phyloP scores from a whole-genome alignment of 2,113 vertebrate genomes.

The Plecturocebus donacophilus region DNA sequence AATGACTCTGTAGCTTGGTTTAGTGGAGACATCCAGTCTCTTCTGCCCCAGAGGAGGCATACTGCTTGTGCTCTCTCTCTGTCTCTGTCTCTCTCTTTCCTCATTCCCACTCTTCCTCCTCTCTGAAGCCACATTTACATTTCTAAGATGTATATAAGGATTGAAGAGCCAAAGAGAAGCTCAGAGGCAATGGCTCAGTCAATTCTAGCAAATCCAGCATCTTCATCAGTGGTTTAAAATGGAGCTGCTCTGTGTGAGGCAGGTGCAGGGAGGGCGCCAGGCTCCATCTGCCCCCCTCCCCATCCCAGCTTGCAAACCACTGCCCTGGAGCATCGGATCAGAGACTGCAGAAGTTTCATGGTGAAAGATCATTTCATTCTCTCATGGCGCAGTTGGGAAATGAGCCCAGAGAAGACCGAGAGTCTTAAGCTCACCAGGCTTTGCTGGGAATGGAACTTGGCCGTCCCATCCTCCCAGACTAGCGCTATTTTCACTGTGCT shows the following conservation, averaged over 20 bases:
- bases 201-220: background rate
- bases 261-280: background rate
- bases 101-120: background rate
- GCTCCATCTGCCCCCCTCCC: rapidly evolving
- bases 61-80: background rate
- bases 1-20: slow-evolving; percentile 54
- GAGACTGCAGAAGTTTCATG: background rate
- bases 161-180: background rate
- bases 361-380: background rate
- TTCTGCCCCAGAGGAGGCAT: slow-evolving; percentile 24
- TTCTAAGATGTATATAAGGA: background rate
- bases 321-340: background rate
- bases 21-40: slow-evolving; percentile 56
- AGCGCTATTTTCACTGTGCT: background rate
- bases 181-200: background rate
- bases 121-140: background rate
- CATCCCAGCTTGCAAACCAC: background rate
- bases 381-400: background rate
- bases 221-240: background rate
- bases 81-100: background rate
- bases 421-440: background rate
- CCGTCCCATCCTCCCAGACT: rapidly evolving
- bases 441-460: background rate
- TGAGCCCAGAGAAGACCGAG: background rate
- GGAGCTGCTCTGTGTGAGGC: background rate